These are phyloP conservation scores for Phocoena sinus DNA, from an alignment of 2,113 vertebrate species.

Conservation along the genomic window DNA sequence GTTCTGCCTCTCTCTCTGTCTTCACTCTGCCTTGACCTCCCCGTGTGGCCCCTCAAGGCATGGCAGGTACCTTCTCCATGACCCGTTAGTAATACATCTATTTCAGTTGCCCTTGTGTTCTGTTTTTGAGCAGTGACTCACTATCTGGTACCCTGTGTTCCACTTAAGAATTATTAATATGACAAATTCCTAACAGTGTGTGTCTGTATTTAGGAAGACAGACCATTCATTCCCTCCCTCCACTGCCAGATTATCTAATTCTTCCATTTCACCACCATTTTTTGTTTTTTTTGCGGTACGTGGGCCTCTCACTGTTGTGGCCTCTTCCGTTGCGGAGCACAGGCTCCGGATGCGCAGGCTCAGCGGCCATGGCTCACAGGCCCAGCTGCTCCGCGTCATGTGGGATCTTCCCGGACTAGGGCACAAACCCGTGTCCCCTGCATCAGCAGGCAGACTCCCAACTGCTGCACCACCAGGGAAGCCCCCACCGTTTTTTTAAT, in stretches of 20 bases:
- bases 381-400: too few relatives aligned
- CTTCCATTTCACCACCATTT: neutral
- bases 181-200: neutral
- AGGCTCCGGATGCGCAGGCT: too few relatives aligned
- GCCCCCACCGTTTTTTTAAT: neutral
- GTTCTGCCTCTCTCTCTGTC: neutral
- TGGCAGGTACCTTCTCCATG: neutral
- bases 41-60: rapidly evolving
- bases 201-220: neutral
- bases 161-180: neutral
- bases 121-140: neutral
- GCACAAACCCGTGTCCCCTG: too few relatives aligned
- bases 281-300: neutral
- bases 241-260: neutral
- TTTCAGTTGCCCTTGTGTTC: neutral
- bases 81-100: neutral
- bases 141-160: neutral
- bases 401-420: too few relatives aligned
- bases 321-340: too few relatives aligned
- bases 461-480: too few relatives aligned
- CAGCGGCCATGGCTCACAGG: too few relatives aligned
- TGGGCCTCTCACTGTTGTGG: too few relatives aligned
- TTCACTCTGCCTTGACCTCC: neutral
- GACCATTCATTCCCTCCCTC: neutral
- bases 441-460: too few relatives aligned